Evolutionary conservation across 2,888 invertebrate species (phyloP).

Genomic region (Zygaena filipendulae): DNA sequence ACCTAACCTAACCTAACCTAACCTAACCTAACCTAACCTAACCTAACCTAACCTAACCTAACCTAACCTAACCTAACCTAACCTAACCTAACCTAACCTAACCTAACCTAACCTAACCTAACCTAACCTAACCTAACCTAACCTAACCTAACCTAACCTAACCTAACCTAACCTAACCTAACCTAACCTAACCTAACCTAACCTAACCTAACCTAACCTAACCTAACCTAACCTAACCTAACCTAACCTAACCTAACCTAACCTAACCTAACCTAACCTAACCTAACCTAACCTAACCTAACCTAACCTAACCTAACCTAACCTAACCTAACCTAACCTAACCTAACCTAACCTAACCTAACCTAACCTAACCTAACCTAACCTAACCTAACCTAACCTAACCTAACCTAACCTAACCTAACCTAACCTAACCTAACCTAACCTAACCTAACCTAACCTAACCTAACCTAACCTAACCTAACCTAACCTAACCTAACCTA

Average conservation of each 20-base stretch:
- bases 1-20: constrained; percentile 7
- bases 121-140: constrained; percentile 7
- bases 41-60: constrained; percentile 10
- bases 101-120: constrained; percentile 8
- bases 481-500: constrained; percentile 12
- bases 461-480: constrained; percentile 11
- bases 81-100: constrained; percentile 8
- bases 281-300: constrained; percentile 9
- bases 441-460: constrained; percentile 11
- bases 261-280: constrained; percentile 7
- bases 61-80: constrained; percentile 10
- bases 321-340: constrained; percentile 8
- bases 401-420: constrained; percentile 4
- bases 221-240: constrained; percentile 4
- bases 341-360: constrained; percentile 2
- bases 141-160: constrained; percentile 3
- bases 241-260: constrained; percentile 1
- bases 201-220: constrained; percentile 2
- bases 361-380: constrained; percentile 1
- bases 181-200: constrained; percentile 3
- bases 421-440: constrained; percentile 10
- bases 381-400: constrained; percentile 6
- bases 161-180: constrained; percentile 3
- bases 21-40: constrained; percentile 7
- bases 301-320: constrained; percentile 9